Evolutionary conservation across 35 echinoderm and acorn worm genomes (phyloP), one percentile per base, ranked within the genome.

Genomic region (Heliocidaris tuberculata): DNA sequence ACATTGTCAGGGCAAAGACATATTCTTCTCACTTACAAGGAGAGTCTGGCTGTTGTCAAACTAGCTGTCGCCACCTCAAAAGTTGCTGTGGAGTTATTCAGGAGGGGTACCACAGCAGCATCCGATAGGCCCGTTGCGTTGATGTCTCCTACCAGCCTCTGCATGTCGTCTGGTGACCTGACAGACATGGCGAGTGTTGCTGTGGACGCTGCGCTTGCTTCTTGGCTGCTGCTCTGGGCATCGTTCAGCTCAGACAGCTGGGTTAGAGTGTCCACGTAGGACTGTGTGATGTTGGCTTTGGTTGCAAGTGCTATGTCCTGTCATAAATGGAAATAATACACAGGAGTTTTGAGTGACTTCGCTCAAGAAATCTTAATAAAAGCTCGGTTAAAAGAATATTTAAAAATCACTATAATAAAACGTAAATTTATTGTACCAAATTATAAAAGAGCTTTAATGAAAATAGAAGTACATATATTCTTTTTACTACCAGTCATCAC

Each of bases 121-220:
- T 94, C 92, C n/a, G 86, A 49, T 19, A 99, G 87, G 7, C 52
- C 27, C 1, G 95, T 94, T n/a, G n/a, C 95, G 29, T 97, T 97
- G 86, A 99, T 99, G 11, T 94, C 48, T 29, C 49, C 31, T 4
- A 97, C 97, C 52, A 99, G 85, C 1, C 24, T 19, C 6, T 65
- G 48, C 96, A 99, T 99, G 8, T 99, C 97, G 21, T 32, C 59
- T 29, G 95, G 87, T 65, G 97, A 96, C 15, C 96, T 86, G 60
- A 99, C 94, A 12, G 90, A n/a, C 54, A 89, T 93, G 17, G 27
- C 15, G 48, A 95, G 71, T 0, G 95, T 95, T 6, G 90, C 85
- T 31, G 19, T 31, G 27, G 95, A 78, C 2, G 96, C 59, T 16
- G 48, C 12, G 9, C 78, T 9, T 15, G 97, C 95, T 49, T 95